Conservation (phyloP, 2,888 invertebrate species). For the Mythimna ferrago region DNA sequence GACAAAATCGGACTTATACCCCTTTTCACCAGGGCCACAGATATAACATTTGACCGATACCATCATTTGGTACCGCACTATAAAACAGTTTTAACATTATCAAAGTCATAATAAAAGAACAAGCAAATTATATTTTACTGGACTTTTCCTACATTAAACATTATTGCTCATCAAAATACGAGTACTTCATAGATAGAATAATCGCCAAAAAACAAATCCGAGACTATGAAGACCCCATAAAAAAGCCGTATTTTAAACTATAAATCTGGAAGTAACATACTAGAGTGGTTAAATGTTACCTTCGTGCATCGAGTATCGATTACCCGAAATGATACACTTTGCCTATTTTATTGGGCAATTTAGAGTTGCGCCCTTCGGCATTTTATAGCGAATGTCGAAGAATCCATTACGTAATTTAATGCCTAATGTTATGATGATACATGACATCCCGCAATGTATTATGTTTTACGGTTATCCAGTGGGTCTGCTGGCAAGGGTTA, state of each 20-base stretch:
- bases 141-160: background rate
- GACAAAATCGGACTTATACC: no score
- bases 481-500: background rate
- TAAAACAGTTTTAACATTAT: no score
- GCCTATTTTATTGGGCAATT: slow-evolving; percentile 57
- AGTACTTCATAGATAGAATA: background rate
- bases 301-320: slow-evolving; percentile 57
- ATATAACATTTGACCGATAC: no score
- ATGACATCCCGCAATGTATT: slow-evolving; percentile 25
- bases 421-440: slow-evolving; percentile 34
- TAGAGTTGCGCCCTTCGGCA: slow-evolving; percentile 45
- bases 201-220: background rate
- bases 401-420: slow-evolving; percentile 53
- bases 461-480: slow-evolving; percentile 34
- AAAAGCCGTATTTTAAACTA: slow-evolving; percentile 14
- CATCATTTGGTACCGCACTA: no score
- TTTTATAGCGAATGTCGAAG: slow-evolving; percentile 54
- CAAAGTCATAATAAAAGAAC: no score
- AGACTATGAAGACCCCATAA: background rate
- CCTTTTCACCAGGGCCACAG: no score
- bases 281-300: slow-evolving; percentile 36
- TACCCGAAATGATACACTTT: slow-evolving; percentile 41
- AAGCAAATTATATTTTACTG: background rate
- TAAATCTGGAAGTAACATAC: slow-evolving; percentile 21
- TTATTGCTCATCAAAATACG: slow-evolving; percentile 1